Conservation (phyloP, 2,797 vertebrate species). For the Babyrousa celebensis region DNA sequence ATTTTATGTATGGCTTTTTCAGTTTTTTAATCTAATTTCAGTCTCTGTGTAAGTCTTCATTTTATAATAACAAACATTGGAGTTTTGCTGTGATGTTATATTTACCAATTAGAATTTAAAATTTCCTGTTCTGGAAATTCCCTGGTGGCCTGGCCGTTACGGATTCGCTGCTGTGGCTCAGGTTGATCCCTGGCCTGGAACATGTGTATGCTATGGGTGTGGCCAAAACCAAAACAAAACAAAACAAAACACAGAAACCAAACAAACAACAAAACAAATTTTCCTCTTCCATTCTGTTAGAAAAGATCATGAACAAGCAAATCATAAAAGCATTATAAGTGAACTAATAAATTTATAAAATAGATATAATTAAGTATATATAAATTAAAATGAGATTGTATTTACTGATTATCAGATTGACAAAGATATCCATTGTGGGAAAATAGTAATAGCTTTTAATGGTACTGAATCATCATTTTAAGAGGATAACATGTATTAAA, state of each 20-base stretch:
- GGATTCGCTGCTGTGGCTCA: too few relatives aligned
- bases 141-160: too few relatives aligned
- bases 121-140: background rate
- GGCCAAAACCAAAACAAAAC: too few relatives aligned
- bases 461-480: conserved; percentile 28
- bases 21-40: conserved; percentile 63
- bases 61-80: conserved; percentile 31
- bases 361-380: conserved; percentile 1
- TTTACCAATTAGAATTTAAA: conserved; percentile 61
- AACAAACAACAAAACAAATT: background rate
- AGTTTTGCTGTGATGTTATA: conserved; percentile 46
- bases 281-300: conserved; percentile 32
- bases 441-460: conserved; percentile 42
- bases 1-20: conserved; percentile 10
- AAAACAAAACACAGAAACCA: too few relatives aligned
- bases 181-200: too few relatives aligned
- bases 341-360: conserved; percentile 29
- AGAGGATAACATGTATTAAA: background rate
- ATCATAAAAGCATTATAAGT: conserved; percentile 27
- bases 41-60: background rate
- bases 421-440: conserved; percentile 9
- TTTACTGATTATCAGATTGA: background rate
- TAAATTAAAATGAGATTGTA: conserved; percentile 49
- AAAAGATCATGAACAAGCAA: conserved; percentile 51
- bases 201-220: too few relatives aligned